Evolutionary conservation across 2,113 vertebrate species (phyloP).

Genomic region (Nibea coibor): DNA sequence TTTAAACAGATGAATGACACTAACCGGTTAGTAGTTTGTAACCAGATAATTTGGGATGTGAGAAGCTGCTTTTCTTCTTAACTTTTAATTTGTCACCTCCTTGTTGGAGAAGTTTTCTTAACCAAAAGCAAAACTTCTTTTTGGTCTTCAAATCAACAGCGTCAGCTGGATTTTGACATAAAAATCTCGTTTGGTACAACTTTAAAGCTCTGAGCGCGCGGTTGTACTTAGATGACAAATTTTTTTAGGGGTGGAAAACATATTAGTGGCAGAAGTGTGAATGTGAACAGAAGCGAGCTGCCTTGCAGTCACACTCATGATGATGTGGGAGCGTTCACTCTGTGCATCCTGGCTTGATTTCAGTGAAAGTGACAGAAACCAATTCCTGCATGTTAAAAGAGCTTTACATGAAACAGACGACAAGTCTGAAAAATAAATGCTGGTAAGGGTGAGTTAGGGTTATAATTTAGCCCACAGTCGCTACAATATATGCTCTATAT

Average conservation of each 20-base stretch:
- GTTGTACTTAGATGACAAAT: too few relatives aligned
- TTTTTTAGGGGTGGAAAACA: too few relatives aligned
- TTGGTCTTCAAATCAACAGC: too few relatives aligned
- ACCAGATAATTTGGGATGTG: too few relatives aligned
- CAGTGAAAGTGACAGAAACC: constrained; percentile 29
- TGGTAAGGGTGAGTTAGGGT: constrained; percentile 1
- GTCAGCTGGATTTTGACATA: too few relatives aligned
- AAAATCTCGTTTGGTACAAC: too few relatives aligned
- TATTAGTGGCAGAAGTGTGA: constrained; percentile 43
- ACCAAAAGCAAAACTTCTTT: too few relatives aligned
- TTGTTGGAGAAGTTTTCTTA: too few relatives aligned
- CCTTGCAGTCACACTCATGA: constrained; percentile 41
- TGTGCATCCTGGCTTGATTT: constrained; percentile 36
- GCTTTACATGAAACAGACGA: constrained; percentile 18
- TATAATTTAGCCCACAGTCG: constrained; percentile 8
- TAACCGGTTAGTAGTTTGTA: not conserved
- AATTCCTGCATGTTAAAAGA: constrained; percentile 29
- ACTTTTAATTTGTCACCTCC: too few relatives aligned
- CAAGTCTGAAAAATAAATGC: constrained; percentile 24
- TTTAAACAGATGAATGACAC: not conserved
- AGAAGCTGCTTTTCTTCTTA: too few relatives aligned
- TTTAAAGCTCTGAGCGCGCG: too few relatives aligned
- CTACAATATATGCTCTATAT: constrained; percentile 1
- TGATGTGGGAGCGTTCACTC: constrained; percentile 46
- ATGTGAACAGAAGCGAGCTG: constrained; percentile 49